These are phyloP conservation scores for Drusus annulatus DNA, from an alignment of 1,140 invertebrate species.

Conservation along the genomic window DNA sequence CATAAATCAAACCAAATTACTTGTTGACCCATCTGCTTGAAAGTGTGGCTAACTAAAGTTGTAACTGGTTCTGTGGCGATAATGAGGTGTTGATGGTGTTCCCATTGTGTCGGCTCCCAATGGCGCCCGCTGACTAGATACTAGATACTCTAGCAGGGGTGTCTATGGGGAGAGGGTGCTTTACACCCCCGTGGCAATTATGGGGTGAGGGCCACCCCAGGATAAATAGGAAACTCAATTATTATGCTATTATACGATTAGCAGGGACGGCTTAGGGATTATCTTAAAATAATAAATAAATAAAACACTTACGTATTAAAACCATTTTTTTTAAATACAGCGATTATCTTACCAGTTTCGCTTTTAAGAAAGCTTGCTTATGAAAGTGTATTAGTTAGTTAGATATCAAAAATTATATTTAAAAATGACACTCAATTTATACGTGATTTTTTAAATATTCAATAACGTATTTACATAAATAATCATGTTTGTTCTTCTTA, in stretches of 20 bases:
- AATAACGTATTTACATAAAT: no score
- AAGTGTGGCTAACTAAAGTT: conserved; percentile 11
- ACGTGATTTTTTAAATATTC: no score
- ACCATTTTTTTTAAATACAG: no score
- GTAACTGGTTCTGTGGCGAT: conserved; percentile 6
- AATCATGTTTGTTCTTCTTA: no score
- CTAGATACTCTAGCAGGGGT: no score
- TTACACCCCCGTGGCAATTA: conserved; percentile 9
- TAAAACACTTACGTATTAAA: background rate
- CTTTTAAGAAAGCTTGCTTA: no score
- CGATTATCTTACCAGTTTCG: no score
- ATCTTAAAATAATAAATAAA: background rate
- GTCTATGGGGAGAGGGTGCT: background rate
- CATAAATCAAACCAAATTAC: conserved; percentile 34
- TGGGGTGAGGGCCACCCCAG: conserved; percentile 37
- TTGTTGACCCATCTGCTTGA: conserved; percentile 21
- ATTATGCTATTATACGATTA: conserved; percentile 52
- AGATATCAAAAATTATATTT: no score
- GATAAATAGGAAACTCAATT: conserved; percentile 52
- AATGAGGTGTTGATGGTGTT: conserved; percentile 36
- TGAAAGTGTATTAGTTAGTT: no score
- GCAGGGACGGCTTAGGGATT: conserved; percentile 18
- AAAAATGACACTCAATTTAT: no score
- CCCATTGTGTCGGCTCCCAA: background rate
- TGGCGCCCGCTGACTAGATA: no score